Base-by-base conservation (phyloP, 2,113 vertebrate genomes). In the Spea multiplicata region DNA sequence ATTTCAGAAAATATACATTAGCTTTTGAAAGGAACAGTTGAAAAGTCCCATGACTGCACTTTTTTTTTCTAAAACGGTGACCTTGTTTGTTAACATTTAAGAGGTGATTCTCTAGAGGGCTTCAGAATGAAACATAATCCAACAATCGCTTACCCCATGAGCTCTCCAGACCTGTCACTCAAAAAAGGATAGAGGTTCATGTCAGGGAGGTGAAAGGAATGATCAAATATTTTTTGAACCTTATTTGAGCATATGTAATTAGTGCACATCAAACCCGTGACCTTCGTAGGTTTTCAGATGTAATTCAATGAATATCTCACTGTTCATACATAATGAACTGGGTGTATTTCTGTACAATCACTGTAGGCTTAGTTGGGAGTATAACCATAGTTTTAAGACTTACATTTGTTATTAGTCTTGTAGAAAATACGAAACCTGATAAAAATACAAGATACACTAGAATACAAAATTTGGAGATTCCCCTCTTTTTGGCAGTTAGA, bases 71-170 rank as follows among this genome's bases (percentile, higher is more conserved):
- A 68, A 74, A 80, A 74, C 61, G 71, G 78, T 80, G 78, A 80
- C 78, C 78, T 80, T 80, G 78, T 80, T 80, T 80, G 78, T 80
- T 80, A 74, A 67, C 71, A 80, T 80, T 74, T 74, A 55, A 79
- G 62, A 79, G 76, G 76, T 79, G 76, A 79, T 66, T 68, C 78
- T 80, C 78, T 50, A 14, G 78, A 80, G 78, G 67, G 59, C 71
- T 74, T 74, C 44, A 59, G 68, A 74, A 74, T 80, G 71, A 80
- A 80, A 80, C 64, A 73, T 67, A 80, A 80, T 74, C 78, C 71
- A 67, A 57, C 77, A 72, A 74, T 68, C 16, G 55, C 71, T 59
- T 80, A 62, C 47, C 78, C 78, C 78, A 66, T 80, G 71, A 80
- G 77, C 71, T 48, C 52, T 73, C 47, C 65, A 59, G 64, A 74